Conservation (phyloP, 2,113 vertebrate species). For the Syrrhaptes paradoxus region DNA sequence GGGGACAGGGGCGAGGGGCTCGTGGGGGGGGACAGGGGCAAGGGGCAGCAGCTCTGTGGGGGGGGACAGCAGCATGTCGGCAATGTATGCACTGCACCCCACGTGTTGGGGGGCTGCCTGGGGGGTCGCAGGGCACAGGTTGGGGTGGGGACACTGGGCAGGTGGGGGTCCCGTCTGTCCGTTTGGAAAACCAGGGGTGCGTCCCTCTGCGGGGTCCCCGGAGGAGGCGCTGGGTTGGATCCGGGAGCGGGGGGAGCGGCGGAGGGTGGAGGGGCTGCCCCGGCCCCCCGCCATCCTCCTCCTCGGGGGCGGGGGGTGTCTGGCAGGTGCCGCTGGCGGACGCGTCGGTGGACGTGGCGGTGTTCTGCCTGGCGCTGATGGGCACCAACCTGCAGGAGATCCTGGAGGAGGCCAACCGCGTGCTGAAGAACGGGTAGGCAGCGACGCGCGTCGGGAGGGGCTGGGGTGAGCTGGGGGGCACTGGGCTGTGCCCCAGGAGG, state of each 20-base stretch:
- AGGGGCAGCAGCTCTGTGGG: no score
- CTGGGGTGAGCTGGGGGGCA: accelerated
- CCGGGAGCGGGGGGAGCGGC: accelerated
- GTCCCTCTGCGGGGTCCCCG: accelerated
- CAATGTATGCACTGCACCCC: no score
- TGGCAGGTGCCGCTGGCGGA: conserved; percentile 85
- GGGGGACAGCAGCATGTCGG: no score
- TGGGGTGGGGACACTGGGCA: no score
- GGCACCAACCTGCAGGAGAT: conserved; percentile 93
- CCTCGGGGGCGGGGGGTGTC: not conserved
- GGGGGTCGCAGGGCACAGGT: no score
- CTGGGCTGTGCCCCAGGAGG: no score
- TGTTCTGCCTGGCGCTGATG: conserved; percentile 96
- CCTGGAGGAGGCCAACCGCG: conserved; percentile 88
- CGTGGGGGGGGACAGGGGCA: no score
- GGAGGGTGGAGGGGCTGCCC: accelerated
- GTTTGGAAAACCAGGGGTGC: not conserved
- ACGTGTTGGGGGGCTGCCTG: no score
- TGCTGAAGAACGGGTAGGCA: conserved; percentile 85
- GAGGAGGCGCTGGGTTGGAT: accelerated
- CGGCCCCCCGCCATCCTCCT: not conserved
- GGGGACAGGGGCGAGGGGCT: no score
- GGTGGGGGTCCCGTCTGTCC: no score
- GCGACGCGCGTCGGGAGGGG: accelerated
- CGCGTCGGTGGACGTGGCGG: conserved; percentile 84